Evolutionary conservation across 2,888 invertebrate species (phyloP).

Genomic region (Diarsia rubi): DNA sequence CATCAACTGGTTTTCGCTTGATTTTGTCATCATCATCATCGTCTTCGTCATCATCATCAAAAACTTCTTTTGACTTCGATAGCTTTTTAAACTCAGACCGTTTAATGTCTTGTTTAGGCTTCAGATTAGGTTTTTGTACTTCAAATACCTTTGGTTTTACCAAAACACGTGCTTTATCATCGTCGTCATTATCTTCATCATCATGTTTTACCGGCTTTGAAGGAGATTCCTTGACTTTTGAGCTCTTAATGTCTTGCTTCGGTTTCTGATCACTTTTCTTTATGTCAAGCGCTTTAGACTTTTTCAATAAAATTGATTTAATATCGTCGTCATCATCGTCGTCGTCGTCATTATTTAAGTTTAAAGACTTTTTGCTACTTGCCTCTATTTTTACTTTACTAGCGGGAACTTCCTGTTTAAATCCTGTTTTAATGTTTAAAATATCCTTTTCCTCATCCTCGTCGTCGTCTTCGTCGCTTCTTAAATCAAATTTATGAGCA

Average conservation of each 20-base stretch:
- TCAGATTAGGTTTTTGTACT: slow-evolving; percentile 42
- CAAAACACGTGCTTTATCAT: slow-evolving; percentile 58
- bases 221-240: slow-evolving; percentile 42
- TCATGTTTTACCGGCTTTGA: slow-evolving; percentile 32
- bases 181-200: slow-evolving; percentile 63
- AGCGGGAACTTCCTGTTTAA: slow-evolving; percentile 66
- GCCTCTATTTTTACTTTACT: slow-evolving; percentile 60
- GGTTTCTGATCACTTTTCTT: slow-evolving; percentile 52
- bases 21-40: slow-evolving; percentile 69
- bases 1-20: slow-evolving; percentile 30
- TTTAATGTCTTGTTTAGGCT: slow-evolving; percentile 58
- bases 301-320: slow-evolving; percentile 43
- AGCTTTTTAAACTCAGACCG: slow-evolving; percentile 35
- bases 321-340: slow-evolving; percentile 61
- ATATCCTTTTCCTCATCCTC: slow-evolving; percentile 67
- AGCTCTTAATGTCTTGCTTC: slow-evolving; percentile 42
- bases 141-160: slow-evolving; percentile 61
- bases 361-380: slow-evolving; percentile 58
- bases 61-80: slow-evolving; percentile 42
- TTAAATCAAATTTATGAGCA: slow-evolving; percentile 71
- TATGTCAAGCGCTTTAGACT: slow-evolving; percentile 29
- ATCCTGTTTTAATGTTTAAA: slow-evolving; percentile 67
- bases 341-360: slow-evolving; percentile 60
- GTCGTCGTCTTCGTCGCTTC: slow-evolving; percentile 76
- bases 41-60: slow-evolving; percentile 62